Base-by-base conservation (phyloP, 2,888 invertebrate genomes). In the Neoscelio sp. region DNA sequence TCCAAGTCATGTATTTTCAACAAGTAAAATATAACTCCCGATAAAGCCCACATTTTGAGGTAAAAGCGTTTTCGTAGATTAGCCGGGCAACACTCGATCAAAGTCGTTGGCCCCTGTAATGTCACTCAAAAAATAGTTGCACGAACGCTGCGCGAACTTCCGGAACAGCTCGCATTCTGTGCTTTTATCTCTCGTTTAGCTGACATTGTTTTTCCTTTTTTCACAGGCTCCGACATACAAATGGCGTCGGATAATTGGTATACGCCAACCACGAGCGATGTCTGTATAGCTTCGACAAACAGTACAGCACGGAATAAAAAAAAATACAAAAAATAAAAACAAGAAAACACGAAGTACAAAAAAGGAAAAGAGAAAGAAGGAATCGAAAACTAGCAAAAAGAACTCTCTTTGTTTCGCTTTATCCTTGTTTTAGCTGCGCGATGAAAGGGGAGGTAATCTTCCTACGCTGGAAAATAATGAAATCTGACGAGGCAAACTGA, bases 101-200 rank as follows among this genome's bases (percentile, higher is more conserved):
- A 75, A 75, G 65, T 75, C 54, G 42, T 58, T 58, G 42, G n/a
- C n/a, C 44, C 2, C 13, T 23, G 28, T 40, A 38, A 42, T 54
- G 56, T 52, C 50, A 30, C 15, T 70, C 42, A 50, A 70, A 60
- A 68, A 50, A 56, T 68, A 46, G 68, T 56, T 46, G 18, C 48
- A 26, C 58, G 15, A 15, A 13, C 23, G 26, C 7, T 6, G 46
- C 46, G 26, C 13, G 13, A 46, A 46, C 46, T 52, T 42, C 50
- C 60, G 40, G 48, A 56, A 44, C 38, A 40, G 50, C 42, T 42
- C 35, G 18, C 54, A 44, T 44, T 56, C 18, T 48, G 23, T 15
- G 33, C 40, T 75, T 75, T 70, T 70, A 64, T 65, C 44, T 77
- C 58, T 58, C 58, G 52, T 62, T 68, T 62, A 68, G 35, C 48